A percentile compares a stretch with the other conserved stretches of the same genome.
phyloP scores from a whole-genome alignment of 2,113 vertebrate genomes.

The Chaenogobius annularis region DNA sequence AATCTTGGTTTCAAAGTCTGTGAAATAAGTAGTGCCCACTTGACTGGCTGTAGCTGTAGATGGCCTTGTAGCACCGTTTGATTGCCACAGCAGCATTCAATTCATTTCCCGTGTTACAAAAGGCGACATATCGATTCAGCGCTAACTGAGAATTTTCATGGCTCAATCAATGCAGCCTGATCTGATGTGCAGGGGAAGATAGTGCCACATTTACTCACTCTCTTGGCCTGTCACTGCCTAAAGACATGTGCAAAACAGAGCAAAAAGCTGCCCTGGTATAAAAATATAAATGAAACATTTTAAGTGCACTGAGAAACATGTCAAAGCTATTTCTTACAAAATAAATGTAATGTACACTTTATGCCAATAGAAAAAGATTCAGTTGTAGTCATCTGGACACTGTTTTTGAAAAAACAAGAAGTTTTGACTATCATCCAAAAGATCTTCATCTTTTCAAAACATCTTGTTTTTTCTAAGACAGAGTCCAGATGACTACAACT shows the following conservation, averaged over 20 bases:
- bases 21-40: neutral
- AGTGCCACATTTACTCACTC: neutral
- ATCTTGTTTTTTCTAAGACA: too few relatives aligned
- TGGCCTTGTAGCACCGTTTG: neutral
- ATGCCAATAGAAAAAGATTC: too few relatives aligned
- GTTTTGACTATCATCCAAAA: too few relatives aligned
- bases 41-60: neutral
- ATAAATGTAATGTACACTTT: neutral
- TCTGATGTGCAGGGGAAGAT: neutral
- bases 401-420: too few relatives aligned
- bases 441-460: too few relatives aligned
- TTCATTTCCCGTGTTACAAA: slow-evolving; percentile 22
- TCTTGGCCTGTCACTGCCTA: neutral
- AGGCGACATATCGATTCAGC: slow-evolving; percentile 15
- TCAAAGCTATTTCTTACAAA: neutral
- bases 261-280: neutral
- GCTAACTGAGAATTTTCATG: slow-evolving; percentile 8
- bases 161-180: neutral
- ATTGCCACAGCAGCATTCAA: slow-evolving; percentile 2
- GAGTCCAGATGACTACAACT: too few relatives aligned
- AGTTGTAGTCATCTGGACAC: too few relatives aligned
- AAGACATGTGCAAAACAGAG: neutral
- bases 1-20: too few relatives aligned
- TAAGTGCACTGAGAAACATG: neutral
- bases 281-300: neutral